Base-by-base conservation (phyloP, 92 coral and sea anemone species). In the Plumapathes pennacea region DNA sequence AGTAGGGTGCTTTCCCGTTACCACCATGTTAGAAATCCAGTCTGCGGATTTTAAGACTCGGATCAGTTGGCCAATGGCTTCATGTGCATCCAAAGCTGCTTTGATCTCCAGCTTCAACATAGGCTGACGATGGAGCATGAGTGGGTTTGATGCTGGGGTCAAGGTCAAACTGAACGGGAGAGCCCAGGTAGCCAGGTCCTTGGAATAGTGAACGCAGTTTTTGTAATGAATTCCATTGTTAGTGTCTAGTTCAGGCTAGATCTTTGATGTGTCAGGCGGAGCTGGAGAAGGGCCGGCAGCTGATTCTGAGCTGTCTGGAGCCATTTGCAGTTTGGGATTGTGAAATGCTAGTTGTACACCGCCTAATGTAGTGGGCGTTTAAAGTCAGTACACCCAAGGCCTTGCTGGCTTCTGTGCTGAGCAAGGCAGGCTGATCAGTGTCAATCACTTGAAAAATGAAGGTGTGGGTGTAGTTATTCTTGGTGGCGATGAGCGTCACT, bases 11-110 rank as follows among this genome's bases (percentile, higher is more conserved):
- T 48, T 29, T 34, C 58, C 77, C 32, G 50, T 57, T 0, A 58
- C 60, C 8, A 58, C 77, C 60, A 69, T 69, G 48, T 69, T 61
- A 34, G 80, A 72, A 39, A 72, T 72, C 71, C 63, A 72, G 38
- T 51, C 67, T 11, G 68, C 57, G 8, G 76, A 36, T 29, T 60
- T 14, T 10, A 39, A 34, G 0, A 69, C 48, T 47, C 40, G 43
- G 1, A 58, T 31, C 49, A 69, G 49, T 41, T 69, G 71, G 62
- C 63, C 62, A 3, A 55, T 50, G 47, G 59, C 19, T 38, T 50
- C 54, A 20, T 50, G 32, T 14, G 62, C 9, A 20, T 70, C 68
- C 43, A 56, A 23, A 10, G 67, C 68, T 11, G 67, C 76, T 47
- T 69, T 68, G 38, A 71, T 46, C 18, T 70, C 58, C 22, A 57